A percentile compares a stretch with the other conserved stretches of the same genome.
phyloP scores from a whole-genome alignment of 1,140 invertebrate species.

The Frieseomelitta varia region DNA sequence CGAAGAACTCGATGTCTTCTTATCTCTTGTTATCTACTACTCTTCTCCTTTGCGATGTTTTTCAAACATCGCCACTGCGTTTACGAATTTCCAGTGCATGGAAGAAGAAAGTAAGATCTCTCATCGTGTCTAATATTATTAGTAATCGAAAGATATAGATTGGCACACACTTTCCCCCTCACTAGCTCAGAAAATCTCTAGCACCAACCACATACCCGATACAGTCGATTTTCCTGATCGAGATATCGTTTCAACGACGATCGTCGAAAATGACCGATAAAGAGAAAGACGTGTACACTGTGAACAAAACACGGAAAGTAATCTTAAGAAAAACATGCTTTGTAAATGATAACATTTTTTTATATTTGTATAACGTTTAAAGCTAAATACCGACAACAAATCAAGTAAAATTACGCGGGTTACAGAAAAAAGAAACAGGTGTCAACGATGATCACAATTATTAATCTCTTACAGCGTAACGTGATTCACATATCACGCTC shows the following conservation, averaged over 20 bases:
- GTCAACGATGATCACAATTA: constrained; percentile 53
- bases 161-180: constrained; percentile 29
- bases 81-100: background rate
- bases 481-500: constrained; percentile 2
- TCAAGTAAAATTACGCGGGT: constrained; percentile 37
- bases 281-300: constrained; percentile 37
- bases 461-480: constrained; percentile 50
- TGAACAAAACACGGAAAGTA: background rate
- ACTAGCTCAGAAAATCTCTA: constrained; percentile 32
- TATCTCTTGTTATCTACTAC: background rate
- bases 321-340: constrained; percentile 37
- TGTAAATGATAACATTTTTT: constrained; percentile 49
- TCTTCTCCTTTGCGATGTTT: background rate
- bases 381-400: constrained; percentile 48
- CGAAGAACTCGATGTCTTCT: constrained; percentile 2
- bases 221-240: constrained; percentile 35
- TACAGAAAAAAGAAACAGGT: constrained; percentile 43
- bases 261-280: background rate
- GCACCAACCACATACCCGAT: constrained; percentile 51
- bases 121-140: constrained; percentile 14
- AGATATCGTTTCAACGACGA: background rate
- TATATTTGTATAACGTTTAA: constrained; percentile 51
- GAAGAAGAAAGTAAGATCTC: constrained; percentile 26
- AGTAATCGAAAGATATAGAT: constrained; percentile 18
- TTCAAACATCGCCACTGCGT: background rate